Evolutionary conservation across 2,797 vertebrate species (phyloP).

Genomic region (Macropus fuliginosus): DNA sequence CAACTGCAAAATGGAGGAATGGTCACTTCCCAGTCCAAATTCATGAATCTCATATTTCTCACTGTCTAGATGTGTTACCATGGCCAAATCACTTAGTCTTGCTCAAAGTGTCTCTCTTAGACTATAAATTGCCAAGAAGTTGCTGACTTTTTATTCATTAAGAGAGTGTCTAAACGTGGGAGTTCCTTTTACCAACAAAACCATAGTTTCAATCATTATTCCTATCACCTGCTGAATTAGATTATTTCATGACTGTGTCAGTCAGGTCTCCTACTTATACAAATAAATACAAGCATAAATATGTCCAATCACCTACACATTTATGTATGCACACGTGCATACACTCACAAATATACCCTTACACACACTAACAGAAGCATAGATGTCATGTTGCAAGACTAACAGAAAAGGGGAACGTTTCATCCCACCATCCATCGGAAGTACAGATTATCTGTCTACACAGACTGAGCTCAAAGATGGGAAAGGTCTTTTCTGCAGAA

Average conservation of each 20-base stretch:
- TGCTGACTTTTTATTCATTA: not conserved
- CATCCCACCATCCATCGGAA: not conserved
- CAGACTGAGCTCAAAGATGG: not conserved
- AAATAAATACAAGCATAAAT: not conserved
- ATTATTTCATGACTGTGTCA: not conserved
- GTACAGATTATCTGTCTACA: too few species aligned
- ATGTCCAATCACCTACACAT: not conserved
- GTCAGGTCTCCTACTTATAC: not conserved
- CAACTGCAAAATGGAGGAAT: not conserved
- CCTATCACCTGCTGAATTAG: not conserved
- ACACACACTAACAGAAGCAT: not conserved
- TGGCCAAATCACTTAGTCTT: not conserved
- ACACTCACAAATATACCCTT: not conserved
- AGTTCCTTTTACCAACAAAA: not conserved
- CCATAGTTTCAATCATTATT: not conserved
- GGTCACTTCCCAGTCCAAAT: not conserved
- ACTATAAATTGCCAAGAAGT: not conserved
- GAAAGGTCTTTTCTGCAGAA: not conserved
- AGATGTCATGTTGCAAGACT: not conserved
- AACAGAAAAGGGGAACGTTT: not conserved
- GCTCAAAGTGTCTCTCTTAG: not conserved
- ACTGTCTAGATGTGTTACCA: not conserved
- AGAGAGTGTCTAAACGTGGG: not conserved
- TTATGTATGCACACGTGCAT: not conserved
- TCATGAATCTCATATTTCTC: not conserved